A percentile compares a stretch with the other conserved stretches of the same genome.
These are phyloP conservation scores for Poecile montanus DNA, from an alignment of 2,797 vertebrate species.

Conservation along the genomic window DNA sequence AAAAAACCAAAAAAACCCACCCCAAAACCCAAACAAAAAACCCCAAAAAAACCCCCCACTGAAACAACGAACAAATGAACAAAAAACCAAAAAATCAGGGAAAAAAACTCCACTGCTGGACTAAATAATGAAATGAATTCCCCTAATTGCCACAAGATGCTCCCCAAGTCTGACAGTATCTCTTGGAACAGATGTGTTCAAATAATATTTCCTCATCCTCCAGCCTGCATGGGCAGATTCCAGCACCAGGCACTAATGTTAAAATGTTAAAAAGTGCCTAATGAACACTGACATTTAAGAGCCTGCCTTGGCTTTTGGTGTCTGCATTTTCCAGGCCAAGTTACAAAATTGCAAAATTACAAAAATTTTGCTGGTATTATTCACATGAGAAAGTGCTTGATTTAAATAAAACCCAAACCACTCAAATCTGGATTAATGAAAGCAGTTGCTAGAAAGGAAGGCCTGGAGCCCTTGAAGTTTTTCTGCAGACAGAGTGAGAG, in stretches of 20 bases:
- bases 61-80: neutral
- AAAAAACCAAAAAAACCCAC: neutral
- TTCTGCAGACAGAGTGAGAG: neutral
- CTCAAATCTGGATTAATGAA: constrained; percentile 9
- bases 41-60: too few species aligned
- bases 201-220: constrained; percentile 5
- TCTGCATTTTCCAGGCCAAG: constrained; percentile 17
- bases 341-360: neutral
- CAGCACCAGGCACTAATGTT: constrained; percentile 30
- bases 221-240: constrained; percentile 62
- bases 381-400: constrained; percentile 44
- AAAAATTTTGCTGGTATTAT: constrained; percentile 12
- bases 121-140: constrained; percentile 7
- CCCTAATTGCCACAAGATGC: constrained; percentile 67
- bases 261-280: neutral
- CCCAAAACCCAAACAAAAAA: neutral
- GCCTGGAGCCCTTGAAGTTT: neutral
- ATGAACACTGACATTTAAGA: neutral
- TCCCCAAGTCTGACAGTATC: constrained; percentile 58
- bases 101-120: neutral
- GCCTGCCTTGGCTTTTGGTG: constrained; percentile 27
- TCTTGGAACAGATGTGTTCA: constrained; percentile 41
- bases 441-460: constrained; percentile 46
- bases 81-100: neutral
- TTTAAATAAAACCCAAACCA: neutral